phyloP scores from a whole-genome alignment of 2,113 vertebrate species.

The Naja naja region DNA sequence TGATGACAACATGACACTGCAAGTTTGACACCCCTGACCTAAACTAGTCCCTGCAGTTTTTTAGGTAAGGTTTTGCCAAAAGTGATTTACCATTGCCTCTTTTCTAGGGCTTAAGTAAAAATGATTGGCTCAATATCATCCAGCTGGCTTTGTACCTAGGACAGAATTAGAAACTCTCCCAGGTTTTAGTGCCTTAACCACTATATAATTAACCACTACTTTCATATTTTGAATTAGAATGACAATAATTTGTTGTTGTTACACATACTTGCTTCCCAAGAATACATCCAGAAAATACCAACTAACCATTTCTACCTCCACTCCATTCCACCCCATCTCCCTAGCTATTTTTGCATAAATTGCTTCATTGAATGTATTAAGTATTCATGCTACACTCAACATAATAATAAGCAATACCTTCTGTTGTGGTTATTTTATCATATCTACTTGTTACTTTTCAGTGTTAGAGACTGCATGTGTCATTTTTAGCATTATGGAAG shows the following conservation, averaged over 20 bases:
- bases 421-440: neutral
- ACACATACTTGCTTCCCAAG: neutral
- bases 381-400: neutral
- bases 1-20: too few species aligned
- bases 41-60: neutral
- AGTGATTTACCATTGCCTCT: neutral
- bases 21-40: neutral
- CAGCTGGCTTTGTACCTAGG: neutral
- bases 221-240: neutral
- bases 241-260: neutral
- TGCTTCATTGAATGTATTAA: neutral
- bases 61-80: neutral
- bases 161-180: neutral
- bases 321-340: neutral
- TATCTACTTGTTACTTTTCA: neutral
- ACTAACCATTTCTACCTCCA: neutral
- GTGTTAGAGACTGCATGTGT: neutral
- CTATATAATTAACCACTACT: neutral
- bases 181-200: neutral
- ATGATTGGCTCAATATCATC: neutral
- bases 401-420: neutral
- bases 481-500: neutral
- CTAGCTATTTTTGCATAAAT: neutral
- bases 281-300: neutral
- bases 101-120: neutral